Evolutionary conservation across 1,140 invertebrate genomes (phyloP).

Genomic region (Calephelis virginiensis): DNA sequence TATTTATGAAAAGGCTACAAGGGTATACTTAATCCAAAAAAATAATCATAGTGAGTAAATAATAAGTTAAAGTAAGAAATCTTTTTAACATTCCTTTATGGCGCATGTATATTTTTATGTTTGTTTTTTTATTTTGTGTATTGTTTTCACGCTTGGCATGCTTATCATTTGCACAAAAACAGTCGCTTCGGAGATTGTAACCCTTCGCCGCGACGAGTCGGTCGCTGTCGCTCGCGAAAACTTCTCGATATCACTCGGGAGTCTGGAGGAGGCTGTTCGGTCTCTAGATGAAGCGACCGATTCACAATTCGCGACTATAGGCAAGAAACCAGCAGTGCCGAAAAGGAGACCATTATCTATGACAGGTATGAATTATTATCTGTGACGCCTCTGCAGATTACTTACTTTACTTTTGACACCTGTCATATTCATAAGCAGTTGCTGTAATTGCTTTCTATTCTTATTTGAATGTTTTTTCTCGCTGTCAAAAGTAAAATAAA

Average conservation of each 20-base stretch:
- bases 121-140: slow-evolving; percentile 27
- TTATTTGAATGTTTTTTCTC: too few relatives aligned
- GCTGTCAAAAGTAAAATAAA: too few relatives aligned
- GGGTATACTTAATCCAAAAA: too few relatives aligned
- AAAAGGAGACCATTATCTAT: slow-evolving; percentile 79
- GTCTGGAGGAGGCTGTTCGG: slow-evolving; percentile 69
- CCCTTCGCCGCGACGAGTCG: slow-evolving; percentile 51
- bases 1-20: too few relatives aligned
- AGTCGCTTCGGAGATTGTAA: slow-evolving; percentile 68
- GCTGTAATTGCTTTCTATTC: too few relatives aligned
- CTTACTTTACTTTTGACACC: too few relatives aligned
- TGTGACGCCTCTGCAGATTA: too few relatives aligned
- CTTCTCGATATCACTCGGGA: slow-evolving; percentile 69
- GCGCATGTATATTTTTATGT: slow-evolving; percentile 19
- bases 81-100: too few relatives aligned
- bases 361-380: slow-evolving; percentile 45
- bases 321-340: slow-evolving; percentile 73
- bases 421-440: too few relatives aligned
- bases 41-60: too few relatives aligned
- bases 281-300: slow-evolving; percentile 62
- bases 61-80: too few relatives aligned
- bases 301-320: slow-evolving; percentile 66
- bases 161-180: slow-evolving; percentile 35
- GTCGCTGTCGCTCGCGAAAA: slow-evolving; percentile 66
- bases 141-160: slow-evolving; percentile 59